These are phyloP conservation scores for Balearica regulorum DNA, from an alignment of 2,797 vertebrate genomes.

Conservation along the genomic window DNA sequence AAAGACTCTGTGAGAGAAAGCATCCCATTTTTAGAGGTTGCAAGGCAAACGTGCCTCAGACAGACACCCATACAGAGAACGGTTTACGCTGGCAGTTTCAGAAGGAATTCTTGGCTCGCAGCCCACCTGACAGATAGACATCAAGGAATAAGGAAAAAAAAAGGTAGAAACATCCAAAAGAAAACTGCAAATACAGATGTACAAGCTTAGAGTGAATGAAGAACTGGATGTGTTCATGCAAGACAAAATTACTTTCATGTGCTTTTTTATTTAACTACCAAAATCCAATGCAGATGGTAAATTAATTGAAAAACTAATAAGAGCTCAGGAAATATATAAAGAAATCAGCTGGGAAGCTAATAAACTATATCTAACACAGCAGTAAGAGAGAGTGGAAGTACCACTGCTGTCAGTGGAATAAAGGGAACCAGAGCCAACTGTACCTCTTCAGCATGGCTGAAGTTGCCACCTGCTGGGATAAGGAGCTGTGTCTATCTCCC, in stretches of 20 bases:
- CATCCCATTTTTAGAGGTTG: not conserved
- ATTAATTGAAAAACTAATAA: slow-evolving; percentile 49
- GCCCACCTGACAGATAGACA: not conserved
- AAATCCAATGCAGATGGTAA: slow-evolving; percentile 46
- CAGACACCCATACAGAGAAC: not conserved
- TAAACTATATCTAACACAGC: slow-evolving; percentile 42
- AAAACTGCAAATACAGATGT: not conserved
- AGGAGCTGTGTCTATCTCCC: slow-evolving; percentile 54
- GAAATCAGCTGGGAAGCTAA: slow-evolving; percentile 47
- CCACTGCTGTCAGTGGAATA: not conserved
- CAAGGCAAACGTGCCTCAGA: not conserved
- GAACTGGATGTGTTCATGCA: not conserved
- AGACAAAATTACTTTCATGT: not conserved
- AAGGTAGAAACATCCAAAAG: not conserved
- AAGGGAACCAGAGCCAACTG: not conserved
- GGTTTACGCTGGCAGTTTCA: not conserved
- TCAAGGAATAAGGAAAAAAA: not conserved
- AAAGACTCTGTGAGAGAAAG: not conserved
- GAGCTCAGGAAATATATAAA: slow-evolving; percentile 40
- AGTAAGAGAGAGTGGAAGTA: slow-evolving; percentile 16
- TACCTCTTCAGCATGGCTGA: slow-evolving; percentile 13
- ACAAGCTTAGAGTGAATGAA: not conserved
- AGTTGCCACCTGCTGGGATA: slow-evolving; percentile 43
- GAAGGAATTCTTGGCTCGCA: not conserved
- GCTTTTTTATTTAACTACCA: slow-evolving; percentile 33